A percentile compares a stretch with the other conserved stretches of the same genome.
Conservation (phyloP, 2,113 vertebrate species). For the Tyrannus savana region DNA sequence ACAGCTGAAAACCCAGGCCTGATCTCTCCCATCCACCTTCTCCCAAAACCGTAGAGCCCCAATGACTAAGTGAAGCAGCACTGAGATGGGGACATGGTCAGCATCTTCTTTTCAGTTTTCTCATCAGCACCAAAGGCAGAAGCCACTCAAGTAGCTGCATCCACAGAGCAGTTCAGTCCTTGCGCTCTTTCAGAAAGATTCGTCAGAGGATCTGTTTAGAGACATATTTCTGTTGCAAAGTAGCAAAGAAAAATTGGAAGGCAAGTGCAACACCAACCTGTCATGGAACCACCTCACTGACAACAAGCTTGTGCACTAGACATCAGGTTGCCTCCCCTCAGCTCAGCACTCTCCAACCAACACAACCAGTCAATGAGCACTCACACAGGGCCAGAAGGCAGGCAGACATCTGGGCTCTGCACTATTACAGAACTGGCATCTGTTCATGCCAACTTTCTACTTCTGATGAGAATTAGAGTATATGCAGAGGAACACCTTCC, state of each 20-base stretch:
- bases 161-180: background rate
- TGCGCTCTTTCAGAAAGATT: background rate
- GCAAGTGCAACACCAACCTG: fast-evolving
- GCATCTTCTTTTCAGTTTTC: background rate
- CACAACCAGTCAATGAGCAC: background rate
- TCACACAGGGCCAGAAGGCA: background rate
- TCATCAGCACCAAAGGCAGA: background rate
- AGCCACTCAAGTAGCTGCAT: background rate
- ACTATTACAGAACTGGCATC: background rate
- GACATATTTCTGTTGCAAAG: background rate
- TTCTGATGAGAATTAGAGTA: background rate
- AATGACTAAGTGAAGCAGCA: background rate
- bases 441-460: background rate
- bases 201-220: background rate
- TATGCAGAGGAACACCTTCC: background rate
- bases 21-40: background rate
- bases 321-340: background rate
- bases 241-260: background rate
- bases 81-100: background rate
- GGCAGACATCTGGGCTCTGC: fast-evolving
- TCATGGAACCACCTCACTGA: background rate
- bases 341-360: background rate
- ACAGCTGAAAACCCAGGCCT: background rate
- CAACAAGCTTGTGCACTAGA: background rate
- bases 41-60: background rate